Base-by-base conservation (phyloP, 2,113 vertebrate genomes). In the Solenodon paradoxus region DNA sequence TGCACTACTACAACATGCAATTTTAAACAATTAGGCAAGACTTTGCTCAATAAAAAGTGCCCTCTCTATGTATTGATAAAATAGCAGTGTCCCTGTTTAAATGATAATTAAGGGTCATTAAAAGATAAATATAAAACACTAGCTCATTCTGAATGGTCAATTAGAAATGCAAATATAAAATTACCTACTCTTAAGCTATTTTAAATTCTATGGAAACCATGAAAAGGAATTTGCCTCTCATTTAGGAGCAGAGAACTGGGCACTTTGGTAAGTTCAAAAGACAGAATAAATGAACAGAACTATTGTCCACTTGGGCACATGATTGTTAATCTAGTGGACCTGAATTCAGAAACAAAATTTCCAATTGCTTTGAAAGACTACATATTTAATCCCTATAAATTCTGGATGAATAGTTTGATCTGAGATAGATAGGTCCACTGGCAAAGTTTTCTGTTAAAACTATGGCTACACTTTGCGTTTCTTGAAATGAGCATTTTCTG, bases 401-500 rank as follows among this genome's bases (percentile, higher is more conserved):
- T 69, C 19, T 51, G 13, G 22, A 16, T 63, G 17, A 35, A 28
- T 47, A 40, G 17, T 59, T 94, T 30, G 47, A 38, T 68, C 13
- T 78, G 16, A 79, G 7, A 53, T 2, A 71, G 53, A 45, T 53
- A 35, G 61, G 42, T 81, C 49, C 61, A 84, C 11, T 87, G 59
- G 64, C 26, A 57, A 91, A 57, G 38, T 28, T 16, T 24, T n/a
- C 4, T 92, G 68, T 17, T 90, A 61, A 57, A 94, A 87, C 12
- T 51, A 40, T 16, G 32, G 49, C 7, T 57, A 91, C 16, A 15
- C 92, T 88, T 82, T 40, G 79, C 22, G 2, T 84, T 90, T 96
- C 38, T 9, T 55, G 42, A 96, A 93, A 83, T 64, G 69, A 96
- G 17, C 3, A 57, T 38, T 84, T 92, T 90, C 55, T 94, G 28